Evolutionary conservation across 2,888 invertebrate species (phyloP).

Genomic region (Nomada fabriciana): DNA sequence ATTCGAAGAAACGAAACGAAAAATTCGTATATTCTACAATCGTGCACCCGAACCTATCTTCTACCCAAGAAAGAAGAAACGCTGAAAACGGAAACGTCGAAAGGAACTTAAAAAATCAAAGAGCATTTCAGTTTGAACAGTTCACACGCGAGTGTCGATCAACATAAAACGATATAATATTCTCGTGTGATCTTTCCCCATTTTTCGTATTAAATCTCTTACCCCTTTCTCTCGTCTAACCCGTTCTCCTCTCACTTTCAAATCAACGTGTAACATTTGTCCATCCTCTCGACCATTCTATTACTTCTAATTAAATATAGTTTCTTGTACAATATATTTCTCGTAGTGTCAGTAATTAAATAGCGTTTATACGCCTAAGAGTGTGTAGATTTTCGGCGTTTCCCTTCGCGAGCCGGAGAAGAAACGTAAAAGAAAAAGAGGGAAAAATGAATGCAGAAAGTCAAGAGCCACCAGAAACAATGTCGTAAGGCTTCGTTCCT

Average conservation of each 20-base stretch:
- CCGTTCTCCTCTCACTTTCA: neutral
- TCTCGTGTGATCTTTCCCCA: conserved; percentile 12
- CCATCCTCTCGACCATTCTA: conserved; percentile 64
- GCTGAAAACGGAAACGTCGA: conserved; percentile 41
- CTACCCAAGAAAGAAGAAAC: conserved; percentile 18
- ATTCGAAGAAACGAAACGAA: neutral
- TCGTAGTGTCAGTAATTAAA: conserved; percentile 73
- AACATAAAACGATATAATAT: conserved; percentile 53
- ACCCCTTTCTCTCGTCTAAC: neutral
- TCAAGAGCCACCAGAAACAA: conserved; percentile 70
- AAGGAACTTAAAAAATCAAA: conserved; percentile 17
- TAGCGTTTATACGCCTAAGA: conserved; percentile 70
- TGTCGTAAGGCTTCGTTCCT: conserved; percentile 69
- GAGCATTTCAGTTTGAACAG: conserved; percentile 17
- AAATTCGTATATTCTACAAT: too few species aligned
- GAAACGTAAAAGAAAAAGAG: conserved; percentile 47
- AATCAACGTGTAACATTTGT: neutral
- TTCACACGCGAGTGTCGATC: conserved; percentile 42
- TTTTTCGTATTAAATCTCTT: conserved; percentile 9
- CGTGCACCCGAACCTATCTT: conserved; percentile 45
- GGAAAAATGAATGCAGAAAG: conserved; percentile 43
- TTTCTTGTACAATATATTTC: conserved; percentile 69
- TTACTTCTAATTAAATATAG: conserved; percentile 74
- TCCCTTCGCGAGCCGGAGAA: conserved; percentile 46
- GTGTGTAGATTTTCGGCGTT: conserved; percentile 65